Evolutionary conservation across 2,797 vertebrate genomes (phyloP).

Genomic region (Rallus crepitans): DNA sequence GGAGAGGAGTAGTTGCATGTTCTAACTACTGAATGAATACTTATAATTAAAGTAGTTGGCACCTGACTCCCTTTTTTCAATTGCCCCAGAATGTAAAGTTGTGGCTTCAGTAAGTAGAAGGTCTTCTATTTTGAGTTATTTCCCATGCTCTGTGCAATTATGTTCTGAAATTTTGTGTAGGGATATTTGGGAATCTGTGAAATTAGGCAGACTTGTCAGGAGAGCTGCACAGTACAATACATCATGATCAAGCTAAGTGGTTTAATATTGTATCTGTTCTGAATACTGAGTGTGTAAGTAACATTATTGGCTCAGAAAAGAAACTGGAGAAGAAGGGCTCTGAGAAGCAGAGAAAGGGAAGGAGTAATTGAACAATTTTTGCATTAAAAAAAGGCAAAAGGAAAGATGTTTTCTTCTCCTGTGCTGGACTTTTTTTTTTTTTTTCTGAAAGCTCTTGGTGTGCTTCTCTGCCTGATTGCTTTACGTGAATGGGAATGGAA

Average conservation of each 20-base stretch:
- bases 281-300: constrained; percentile 14
- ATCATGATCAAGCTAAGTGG: constrained; percentile 50
- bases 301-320: neutral
- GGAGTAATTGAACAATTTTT: neutral
- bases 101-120: neutral
- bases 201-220: constrained; percentile 61
- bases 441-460: neutral
- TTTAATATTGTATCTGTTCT: constrained; percentile 49
- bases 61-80: neutral
- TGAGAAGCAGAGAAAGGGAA: neutral
- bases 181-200: constrained; percentile 47
- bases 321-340: neutral
- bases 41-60: constrained; percentile 28
- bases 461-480: constrained; percentile 27
- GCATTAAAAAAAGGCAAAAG: constrained; percentile 20
- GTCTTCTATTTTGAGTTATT: constrained; percentile 37
- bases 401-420: neutral
- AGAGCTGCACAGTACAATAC: constrained; percentile 40
- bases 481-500: neutral
- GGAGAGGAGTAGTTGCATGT: neutral
- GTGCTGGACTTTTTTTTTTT: neutral
- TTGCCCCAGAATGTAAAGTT: neutral
- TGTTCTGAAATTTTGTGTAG: constrained; percentile 10
- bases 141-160: constrained; percentile 24
- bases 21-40: neutral